Conservation (phyloP, 2,888 invertebrate species). For the Leucophenga montana region DNA sequence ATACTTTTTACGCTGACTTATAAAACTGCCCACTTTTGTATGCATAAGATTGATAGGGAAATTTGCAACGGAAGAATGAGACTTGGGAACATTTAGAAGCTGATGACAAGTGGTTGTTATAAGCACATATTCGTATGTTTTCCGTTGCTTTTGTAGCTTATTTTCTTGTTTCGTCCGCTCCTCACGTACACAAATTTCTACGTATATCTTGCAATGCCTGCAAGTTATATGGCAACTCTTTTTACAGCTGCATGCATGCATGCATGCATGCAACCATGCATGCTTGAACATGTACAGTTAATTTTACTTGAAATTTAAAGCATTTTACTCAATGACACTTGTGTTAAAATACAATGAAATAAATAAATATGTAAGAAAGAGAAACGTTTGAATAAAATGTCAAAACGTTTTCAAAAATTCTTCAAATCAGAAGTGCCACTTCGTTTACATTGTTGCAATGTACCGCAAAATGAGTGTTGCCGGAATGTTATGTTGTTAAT, state of each 20-base stretch:
- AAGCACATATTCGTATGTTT: neutral
- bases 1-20: no score
- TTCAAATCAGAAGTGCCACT: constrained; percentile 2
- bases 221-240: constrained; percentile 24
- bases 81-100: no score
- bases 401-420: neutral
- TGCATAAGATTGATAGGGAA: no score
- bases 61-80: no score
- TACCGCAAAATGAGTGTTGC: constrained; percentile 10
- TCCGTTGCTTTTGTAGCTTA: constrained; percentile 2
- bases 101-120: no score
- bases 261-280: constrained; percentile 2
- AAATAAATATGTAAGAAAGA: neutral
- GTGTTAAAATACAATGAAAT: constrained; percentile 17
- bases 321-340: constrained; percentile 64
- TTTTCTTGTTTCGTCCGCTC: no score
- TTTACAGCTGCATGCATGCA: neutral
- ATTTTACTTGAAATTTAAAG: constrained; percentile 61
- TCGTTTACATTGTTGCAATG: neutral
- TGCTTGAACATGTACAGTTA: constrained; percentile 51
- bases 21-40: no score
- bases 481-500: neutral
- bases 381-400: constrained; percentile 8
- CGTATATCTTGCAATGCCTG: no score
- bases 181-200: no score